These are phyloP conservation scores for Charaxes varanes DNA, from an alignment of 1,140 invertebrate genomes.

Conservation along the genomic window DNA sequence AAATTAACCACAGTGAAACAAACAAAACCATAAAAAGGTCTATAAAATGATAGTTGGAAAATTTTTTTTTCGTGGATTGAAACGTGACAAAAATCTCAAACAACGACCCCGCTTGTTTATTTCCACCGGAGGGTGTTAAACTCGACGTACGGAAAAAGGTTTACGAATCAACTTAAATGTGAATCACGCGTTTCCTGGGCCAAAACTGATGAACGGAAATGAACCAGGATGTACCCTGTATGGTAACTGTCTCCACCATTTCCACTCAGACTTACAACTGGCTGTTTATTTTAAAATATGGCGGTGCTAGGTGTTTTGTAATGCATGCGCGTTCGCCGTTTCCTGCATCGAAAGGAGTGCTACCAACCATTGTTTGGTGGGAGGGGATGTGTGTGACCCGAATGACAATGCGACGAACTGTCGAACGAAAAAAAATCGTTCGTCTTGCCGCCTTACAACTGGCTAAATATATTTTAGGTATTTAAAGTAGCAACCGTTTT, in stretches of 20 bases:
- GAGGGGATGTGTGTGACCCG: conserved; percentile 57
- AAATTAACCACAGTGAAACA: no score
- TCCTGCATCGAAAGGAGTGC: conserved; percentile 66
- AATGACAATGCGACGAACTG: conserved; percentile 48
- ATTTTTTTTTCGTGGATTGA: conserved; percentile 4
- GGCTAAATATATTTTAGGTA: conserved; percentile 16
- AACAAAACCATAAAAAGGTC: no score
- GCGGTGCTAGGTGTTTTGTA: conserved; percentile 52
- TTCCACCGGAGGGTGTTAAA: conserved; percentile 11
- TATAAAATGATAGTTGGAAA: no score
- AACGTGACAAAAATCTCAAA: conserved; percentile 11
- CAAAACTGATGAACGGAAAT: conserved; percentile 49
- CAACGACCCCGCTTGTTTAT: conserved; percentile 4
- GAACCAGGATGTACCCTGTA: conserved; percentile 60
- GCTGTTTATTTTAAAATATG: conserved; percentile 37
- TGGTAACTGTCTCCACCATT: conserved; percentile 57
- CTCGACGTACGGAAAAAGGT: conserved; percentile 17
- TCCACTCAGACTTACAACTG: conserved; percentile 52
- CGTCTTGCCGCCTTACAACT: conserved; percentile 15
- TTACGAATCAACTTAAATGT: conserved; percentile 29
- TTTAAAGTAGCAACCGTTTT: no score
- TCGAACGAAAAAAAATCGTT: conserved; percentile 43
- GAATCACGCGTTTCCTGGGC: conserved; percentile 45
- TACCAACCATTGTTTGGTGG: conserved; percentile 63
- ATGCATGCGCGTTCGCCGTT: conserved; percentile 50